Base-by-base conservation (phyloP, 2,113 vertebrate genomes). In the Lamprologus ornatipinnis region DNA sequence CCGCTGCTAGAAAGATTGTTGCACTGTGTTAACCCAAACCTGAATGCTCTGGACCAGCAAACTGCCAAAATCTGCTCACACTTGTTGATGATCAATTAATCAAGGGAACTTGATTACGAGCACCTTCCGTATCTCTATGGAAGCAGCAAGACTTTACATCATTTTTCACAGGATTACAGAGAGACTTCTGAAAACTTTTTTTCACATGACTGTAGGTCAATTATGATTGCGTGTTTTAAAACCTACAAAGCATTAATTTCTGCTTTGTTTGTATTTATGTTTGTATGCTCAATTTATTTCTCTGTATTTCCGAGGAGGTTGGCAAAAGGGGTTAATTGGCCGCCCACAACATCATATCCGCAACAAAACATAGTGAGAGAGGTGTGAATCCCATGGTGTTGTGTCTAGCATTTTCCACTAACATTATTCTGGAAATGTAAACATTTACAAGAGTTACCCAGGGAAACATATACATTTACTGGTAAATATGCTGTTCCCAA, bases 341-440 rank as follows among this genome's bases (percentile, higher is more conserved):
- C 45, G 17, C 87, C 84, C 60, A 40, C 80, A 78, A 31, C 60
- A 82, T 81, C 78, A 75, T 87, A 90, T 80, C 75, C 47, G 53
- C 87, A 84, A 84, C 65, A 84, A 82, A 85, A 85, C 23, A 35
- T 40, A 81, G 33, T 81, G 85, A 85, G 83, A 88, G 57, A 80
- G 49, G 49, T 80, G 58, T 54, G 73, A 80, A 84, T 91, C 73
- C 87, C 78, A 57, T 68, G 26, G 79, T 89, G 58, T 81, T 63
- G 83, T 55, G 73, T 73, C 51, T 57, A 73, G 73, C 83, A 87
- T 88, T 89, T 90, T 90, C 68, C 35, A 78, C 87, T 82, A 90
- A 92, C 78, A 80, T 85, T 85, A 88, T 68, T 73, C 80, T 86
- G 83, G 57, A 89, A 82, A 92, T 90, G 88, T 85, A 83, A 87